Base-by-base conservation (phyloP, 1,140 invertebrate genomes). In the Telenomus remus region DNA sequence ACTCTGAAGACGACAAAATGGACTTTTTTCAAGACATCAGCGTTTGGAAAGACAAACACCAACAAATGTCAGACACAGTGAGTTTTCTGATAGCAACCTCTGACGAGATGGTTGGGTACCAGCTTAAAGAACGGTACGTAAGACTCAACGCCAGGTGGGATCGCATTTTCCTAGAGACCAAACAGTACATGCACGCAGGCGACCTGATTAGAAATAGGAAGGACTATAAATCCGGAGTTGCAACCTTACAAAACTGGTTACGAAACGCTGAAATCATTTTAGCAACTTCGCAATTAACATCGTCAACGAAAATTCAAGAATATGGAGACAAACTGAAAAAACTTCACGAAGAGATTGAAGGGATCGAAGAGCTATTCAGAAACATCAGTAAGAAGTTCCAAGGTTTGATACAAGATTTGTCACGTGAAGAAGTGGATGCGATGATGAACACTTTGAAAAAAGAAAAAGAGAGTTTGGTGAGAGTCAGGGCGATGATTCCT, bases 11-110 rank as follows among this genome's bases (percentile, higher is more conserved):
- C 57, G 92, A 95, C 47, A 92, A 91, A 82, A 92, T 97, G 88
- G 95, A 96, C 80, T 97, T 95, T 87, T 96, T 96, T 88, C 92
- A 96, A 86, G 95, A 98, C 79, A 91, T 98, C 14, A 93, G 92
- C 43, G 89, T 95, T 1, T 97, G 95, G 95, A 95, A 96, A 83
- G 95, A 98, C 78, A 96, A 94, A 82, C 93, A 95, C 78, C 92
- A 95, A 80, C 86, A 93, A 0, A 79, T 98, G 2, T 93, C 93
- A 7, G 95, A 97, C 64, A 93, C 95, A 0, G 95, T 94, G 4
- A 95, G 94, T 59, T 98, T 97, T 84, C 85, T 98, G 15, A 93
- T 95, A 27, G 95, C 95, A 3, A 96, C 95, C 0, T 96, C 94
- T 68, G 92, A 95, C 55, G 94, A 96, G 54, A 90, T 61, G 47